A percentile compares a stretch with the other conserved stretches of the same genome.
Evolutionary conservation across 2,888 invertebrate species (phyloP).

Genomic region (Cephus pygmeus): DNA sequence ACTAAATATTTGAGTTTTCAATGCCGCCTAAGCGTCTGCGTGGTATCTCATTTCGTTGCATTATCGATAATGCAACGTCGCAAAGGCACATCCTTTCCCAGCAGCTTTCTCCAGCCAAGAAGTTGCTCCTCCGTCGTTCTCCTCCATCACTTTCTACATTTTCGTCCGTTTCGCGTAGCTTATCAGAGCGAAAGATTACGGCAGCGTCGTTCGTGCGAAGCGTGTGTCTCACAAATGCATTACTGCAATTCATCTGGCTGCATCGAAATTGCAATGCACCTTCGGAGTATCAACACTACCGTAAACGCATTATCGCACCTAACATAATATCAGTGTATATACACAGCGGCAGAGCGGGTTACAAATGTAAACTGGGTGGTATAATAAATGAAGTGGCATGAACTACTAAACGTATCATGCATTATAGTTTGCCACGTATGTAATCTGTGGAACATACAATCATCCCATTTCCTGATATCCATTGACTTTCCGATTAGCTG

Average conservation of each 20-base stretch:
- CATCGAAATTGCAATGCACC: neutral
- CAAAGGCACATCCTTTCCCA: neutral
- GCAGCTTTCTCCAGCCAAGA: neutral
- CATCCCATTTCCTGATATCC: neutral
- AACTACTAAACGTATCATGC: neutral
- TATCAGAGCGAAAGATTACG: neutral
- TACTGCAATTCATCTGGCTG: neutral
- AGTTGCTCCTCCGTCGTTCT: neutral
- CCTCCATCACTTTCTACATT: neutral
- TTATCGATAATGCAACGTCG: neutral
- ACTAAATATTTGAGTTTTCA: neutral
- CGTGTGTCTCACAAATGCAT: neutral
- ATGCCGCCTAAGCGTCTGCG: neutral
- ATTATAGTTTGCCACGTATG: neutral
- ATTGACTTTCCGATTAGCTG: slow-evolving; percentile 3
- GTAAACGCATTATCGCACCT: slow-evolving; percentile 41
- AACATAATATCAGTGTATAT: no score
- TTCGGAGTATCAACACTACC: slow-evolving; percentile 31
- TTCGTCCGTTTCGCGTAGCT: neutral
- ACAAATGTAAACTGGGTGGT: neutral
- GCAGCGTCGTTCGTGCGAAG: neutral
- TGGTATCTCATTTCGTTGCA: neutral
- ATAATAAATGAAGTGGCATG: neutral
- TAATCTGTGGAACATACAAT: neutral
- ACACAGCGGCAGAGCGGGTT: neutral